phyloP scores from a whole-genome alignment of 2,113 vertebrate species.

The Hystrix cristata region DNA sequence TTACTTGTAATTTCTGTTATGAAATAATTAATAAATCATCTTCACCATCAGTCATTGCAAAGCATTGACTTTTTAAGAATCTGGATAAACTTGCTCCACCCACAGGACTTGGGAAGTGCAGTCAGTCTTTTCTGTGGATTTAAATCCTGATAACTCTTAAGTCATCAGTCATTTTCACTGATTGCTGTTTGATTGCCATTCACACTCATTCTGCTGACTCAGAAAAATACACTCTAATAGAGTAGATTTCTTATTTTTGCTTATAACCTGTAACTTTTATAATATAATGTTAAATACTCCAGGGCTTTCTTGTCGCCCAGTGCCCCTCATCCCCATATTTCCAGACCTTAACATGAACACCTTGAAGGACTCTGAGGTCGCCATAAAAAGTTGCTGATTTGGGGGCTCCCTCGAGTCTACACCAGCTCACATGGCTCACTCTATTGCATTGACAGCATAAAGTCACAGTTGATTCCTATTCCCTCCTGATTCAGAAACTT shows the following conservation, averaged over 20 bases:
- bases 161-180: background rate
- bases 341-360: background rate
- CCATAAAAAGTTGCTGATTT: background rate
- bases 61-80: background rate
- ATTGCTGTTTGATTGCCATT: background rate
- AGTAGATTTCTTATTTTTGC: slow-evolving; percentile 18
- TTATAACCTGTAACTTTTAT: background rate
- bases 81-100: background rate
- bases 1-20: slow-evolving; percentile 34
- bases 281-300: background rate
- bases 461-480: background rate
- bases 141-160: background rate
- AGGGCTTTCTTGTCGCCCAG: background rate
- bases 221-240: slow-evolving; percentile 10
- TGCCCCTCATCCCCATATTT: background rate
- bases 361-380: background rate
- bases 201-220: background rate
- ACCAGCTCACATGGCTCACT: background rate
- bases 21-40: slow-evolving; percentile 49
- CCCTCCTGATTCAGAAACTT: background rate
- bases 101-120: too few species aligned
- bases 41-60: background rate
- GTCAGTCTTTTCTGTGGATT: background rate
- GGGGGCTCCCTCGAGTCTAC: background rate
- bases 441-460: background rate